phyloP scores from a whole-genome alignment of 2,113 vertebrate genomes.

The Sclerurus mexicanus region DNA sequence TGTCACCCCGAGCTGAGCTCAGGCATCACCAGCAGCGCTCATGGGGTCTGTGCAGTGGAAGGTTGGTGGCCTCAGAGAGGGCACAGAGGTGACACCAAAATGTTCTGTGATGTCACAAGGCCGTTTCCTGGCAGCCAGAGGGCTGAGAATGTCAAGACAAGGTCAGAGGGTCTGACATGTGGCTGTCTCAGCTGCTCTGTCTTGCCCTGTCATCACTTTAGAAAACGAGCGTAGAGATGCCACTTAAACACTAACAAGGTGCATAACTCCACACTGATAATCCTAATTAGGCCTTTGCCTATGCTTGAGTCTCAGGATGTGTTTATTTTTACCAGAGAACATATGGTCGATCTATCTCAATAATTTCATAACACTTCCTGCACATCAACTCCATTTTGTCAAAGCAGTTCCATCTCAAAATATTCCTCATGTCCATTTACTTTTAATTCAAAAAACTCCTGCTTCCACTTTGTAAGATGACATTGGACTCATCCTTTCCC shows the following conservation, averaged over 20 bases:
- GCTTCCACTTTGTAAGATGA: neutral
- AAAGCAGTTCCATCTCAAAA: neutral
- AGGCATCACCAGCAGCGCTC: neutral
- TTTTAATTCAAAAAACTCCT: neutral
- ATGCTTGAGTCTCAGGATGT: neutral
- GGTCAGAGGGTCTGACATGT: fast-evolving
- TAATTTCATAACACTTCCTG: neutral
- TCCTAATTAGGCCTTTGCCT: neutral
- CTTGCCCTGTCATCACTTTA: neutral
- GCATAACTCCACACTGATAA: neutral
- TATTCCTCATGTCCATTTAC: neutral
- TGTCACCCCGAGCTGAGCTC: neutral
- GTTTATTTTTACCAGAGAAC: neutral
- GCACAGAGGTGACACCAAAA: neutral
- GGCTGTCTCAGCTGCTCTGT: neutral
- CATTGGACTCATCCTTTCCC: neutral
- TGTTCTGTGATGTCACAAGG: neutral
- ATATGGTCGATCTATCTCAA: neutral
- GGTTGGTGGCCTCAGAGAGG: neutral
- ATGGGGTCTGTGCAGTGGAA: neutral
- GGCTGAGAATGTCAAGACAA: neutral
- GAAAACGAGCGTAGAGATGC: neutral
- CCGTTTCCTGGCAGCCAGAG: neutral
- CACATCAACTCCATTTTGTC: neutral
- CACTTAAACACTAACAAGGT: neutral